phyloP scores from a whole-genome alignment of 2,113 vertebrate genomes.

The Melanerpes formicivorus region DNA sequence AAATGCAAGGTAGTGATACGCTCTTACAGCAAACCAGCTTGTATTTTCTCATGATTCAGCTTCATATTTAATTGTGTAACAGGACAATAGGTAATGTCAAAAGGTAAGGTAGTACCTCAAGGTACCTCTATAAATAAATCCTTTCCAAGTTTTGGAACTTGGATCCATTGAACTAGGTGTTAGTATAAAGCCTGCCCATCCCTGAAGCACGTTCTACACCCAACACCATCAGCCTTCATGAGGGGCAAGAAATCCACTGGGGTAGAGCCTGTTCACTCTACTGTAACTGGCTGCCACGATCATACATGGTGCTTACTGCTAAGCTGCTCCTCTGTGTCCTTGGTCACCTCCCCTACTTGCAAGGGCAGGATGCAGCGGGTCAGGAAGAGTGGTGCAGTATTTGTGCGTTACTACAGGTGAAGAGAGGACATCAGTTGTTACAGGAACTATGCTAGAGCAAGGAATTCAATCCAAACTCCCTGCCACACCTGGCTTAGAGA shows the following conservation, averaged over 20 bases:
- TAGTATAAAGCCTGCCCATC: rapidly evolving
- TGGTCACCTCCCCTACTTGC: rapidly evolving
- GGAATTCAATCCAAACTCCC: background rate
- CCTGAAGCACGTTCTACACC: background rate
- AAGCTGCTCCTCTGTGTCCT: rapidly evolving
- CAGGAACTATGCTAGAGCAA: rapidly evolving
- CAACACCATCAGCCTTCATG: rapidly evolving
- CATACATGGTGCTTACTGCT: background rate
- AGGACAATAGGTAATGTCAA: background rate
- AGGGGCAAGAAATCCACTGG: background rate
- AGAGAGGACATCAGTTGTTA: background rate
- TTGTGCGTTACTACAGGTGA: background rate
- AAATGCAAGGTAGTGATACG: conserved; percentile 4
- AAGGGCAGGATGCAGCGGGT: rapidly evolving
- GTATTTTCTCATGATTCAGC: conserved; percentile 7
- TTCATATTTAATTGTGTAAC: background rate
- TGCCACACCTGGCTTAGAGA: background rate
- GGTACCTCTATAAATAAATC: background rate
- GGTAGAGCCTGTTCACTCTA: background rate
- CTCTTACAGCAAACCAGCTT: conserved; percentile 12
- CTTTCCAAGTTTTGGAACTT: background rate
- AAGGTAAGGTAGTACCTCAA: conserved; percentile 1
- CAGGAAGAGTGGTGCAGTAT: background rate
- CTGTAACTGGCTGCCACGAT: background rate
- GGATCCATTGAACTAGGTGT: background rate